Conservation (phyloP, 2,113 vertebrate genomes). For the cat (Felis catus) region DNA sequence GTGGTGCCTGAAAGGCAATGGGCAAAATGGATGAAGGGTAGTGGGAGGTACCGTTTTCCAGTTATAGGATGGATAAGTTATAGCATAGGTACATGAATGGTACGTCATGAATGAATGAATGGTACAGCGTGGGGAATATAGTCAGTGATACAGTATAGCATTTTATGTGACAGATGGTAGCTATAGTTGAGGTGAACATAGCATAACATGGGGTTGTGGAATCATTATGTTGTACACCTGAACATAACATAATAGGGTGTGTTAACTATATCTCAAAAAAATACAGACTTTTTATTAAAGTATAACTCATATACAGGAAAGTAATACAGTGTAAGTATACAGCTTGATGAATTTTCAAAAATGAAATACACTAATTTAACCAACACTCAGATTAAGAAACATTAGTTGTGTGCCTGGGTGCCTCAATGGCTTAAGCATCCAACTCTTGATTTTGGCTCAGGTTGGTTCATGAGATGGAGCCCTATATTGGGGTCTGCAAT, state of each 20-base stretch:
- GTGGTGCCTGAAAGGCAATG: neutral
- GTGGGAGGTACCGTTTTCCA: neutral
- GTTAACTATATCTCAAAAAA: neutral
- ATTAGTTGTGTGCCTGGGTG: neutral
- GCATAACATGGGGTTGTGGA: neutral
- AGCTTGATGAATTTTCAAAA: conserved; percentile 4
- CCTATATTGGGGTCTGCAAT: no score
- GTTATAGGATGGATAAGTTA: neutral
- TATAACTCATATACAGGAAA: neutral
- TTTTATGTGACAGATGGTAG: neutral
- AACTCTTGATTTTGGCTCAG: no score
- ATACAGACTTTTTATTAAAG: neutral
- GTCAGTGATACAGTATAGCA: neutral
- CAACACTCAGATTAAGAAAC: neutral
- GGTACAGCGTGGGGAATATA: neutral
- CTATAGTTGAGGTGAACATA: neutral
- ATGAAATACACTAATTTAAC: neutral
- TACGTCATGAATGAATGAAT: neutral
- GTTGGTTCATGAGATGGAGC: no score
- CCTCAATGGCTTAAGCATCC: no score
- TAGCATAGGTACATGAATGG: neutral
- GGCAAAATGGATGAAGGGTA: neutral
- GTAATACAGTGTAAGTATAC: neutral
- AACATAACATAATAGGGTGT: neutral
- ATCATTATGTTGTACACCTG: neutral